Evolutionary conservation across 2,888 invertebrate species (phyloP).

Genomic region (Lamellibrachia columna): DNA sequence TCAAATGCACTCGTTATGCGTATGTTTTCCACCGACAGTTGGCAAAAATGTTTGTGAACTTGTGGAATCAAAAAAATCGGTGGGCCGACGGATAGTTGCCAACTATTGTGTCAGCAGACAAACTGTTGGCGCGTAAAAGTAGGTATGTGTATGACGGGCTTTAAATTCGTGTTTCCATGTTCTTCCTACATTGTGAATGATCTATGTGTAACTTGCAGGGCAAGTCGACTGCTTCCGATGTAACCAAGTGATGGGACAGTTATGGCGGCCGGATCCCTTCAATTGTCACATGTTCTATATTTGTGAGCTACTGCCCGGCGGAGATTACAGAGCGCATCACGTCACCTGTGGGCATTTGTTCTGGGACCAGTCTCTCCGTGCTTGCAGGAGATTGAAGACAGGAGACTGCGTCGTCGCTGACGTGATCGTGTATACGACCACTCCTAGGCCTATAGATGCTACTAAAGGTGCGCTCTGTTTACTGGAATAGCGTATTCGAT

Average conservation of each 20-base stretch:
- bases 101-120: too few relatives aligned
- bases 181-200: too few relatives aligned
- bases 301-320: background rate
- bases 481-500: background rate
- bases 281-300: slow-evolving; percentile 10
- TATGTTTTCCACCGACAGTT: too few relatives aligned
- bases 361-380: background rate
- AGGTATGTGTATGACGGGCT: too few relatives aligned
- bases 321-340: background rate
- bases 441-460: background rate
- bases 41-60: too few relatives aligned
- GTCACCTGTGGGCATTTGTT: background rate
- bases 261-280: slow-evolving; percentile 4
- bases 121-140: too few relatives aligned
- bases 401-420: background rate
- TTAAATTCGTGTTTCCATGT: too few relatives aligned
- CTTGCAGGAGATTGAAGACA: background rate
- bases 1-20: too few relatives aligned
- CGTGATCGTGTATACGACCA: background rate
- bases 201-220: background rate
- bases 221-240: background rate
- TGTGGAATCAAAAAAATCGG: too few relatives aligned
- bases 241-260: background rate
- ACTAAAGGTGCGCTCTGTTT: background rate
- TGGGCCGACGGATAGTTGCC: too few relatives aligned